Conservation (phyloP, 2,113 vertebrate genomes). For the Podarcis muralis region DNA sequence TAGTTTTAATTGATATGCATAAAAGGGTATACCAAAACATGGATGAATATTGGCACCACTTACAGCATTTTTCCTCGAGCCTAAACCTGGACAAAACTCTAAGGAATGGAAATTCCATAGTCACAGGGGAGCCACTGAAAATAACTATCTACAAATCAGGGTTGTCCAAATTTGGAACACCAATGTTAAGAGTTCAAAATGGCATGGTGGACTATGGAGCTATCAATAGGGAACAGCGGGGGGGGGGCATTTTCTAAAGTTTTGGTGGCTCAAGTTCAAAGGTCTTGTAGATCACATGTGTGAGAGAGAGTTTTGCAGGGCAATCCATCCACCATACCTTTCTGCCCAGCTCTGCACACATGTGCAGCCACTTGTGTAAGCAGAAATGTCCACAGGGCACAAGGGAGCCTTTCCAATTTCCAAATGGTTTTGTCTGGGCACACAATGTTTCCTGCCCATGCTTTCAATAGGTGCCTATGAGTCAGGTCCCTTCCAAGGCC, state of each 20-base stretch:
- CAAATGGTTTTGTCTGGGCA: not conserved
- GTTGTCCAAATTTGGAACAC: not conserved
- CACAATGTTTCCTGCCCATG: rapidly evolving
- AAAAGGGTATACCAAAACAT: not conserved
- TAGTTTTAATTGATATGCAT: not conserved
- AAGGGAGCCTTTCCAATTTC: not conserved
- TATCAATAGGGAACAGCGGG: not conserved
- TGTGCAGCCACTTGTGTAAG: not conserved
- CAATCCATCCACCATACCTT: not conserved
- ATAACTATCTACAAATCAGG: not conserved
- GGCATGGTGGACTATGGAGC: not conserved
- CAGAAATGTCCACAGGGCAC: not conserved
- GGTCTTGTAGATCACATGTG: not conserved
- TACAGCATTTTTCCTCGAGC: too few species aligned
- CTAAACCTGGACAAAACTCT: not conserved
- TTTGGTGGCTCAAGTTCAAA: not conserved
- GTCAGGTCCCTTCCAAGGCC: not conserved
- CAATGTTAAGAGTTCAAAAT: not conserved
- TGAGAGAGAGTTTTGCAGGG: not conserved
- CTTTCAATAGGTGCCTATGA: not conserved
- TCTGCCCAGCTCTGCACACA: not conserved
- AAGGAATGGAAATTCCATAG: not conserved
- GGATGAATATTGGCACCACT: not conserved
- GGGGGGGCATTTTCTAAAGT: not conserved
- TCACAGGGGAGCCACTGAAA: not conserved